Base-by-base conservation (phyloP, 2,113 vertebrate species). In the Zosterops lateralis region DNA sequence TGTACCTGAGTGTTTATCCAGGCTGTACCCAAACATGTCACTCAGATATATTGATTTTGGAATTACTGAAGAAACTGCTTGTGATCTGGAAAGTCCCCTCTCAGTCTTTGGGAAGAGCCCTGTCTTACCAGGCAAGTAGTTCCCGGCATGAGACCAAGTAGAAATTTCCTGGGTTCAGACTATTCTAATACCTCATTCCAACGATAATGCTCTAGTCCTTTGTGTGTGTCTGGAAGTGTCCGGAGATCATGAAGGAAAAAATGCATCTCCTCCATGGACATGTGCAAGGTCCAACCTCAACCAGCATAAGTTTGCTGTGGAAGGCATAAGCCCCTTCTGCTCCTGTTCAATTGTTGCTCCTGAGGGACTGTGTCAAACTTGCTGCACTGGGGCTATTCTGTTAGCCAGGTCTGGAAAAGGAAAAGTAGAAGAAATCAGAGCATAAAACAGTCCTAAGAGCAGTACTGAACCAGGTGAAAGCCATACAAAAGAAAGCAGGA, bases 11-110 rank as follows among this genome's bases (percentile, higher is more conserved):
- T 77, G 62, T 56, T 95, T 31, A 40, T 48, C 17, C 6, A 17
- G 42, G 20, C 47, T 48, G 15, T 67, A 78, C 25, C 9, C 44
- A 54, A 14, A 26, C 31, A 36, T 34, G 38, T 82, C 71, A 57
- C 40, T 88, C 75, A 78, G 17, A 79, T 54, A 5, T 42, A 80
- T 47, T 80, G 57, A 84, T 76, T 76, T 92, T 80, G 79, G 56
- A 80, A 84, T 78, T 73, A 79, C 40, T 66, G 45, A 87, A 86
- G 16, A 87, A 90, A 68, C 31, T 45, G 15, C 29, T 67, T 58
- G 14, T 56, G 58, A 86, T 60, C 32, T 95, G 90, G 85, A 84
- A 93, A 95, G 51, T 94, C 80, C 90, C 72, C 17, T 51, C 26
- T 20, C 32, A 17, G 64, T 36, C 56, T 89, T 87, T 61, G 48